A percentile compares a stretch with the other conserved stretches of the same genome.
These are phyloP conservation scores for Agriopis marginaria DNA, from an alignment of 2,888 invertebrate genomes.

Conservation along the genomic window DNA sequence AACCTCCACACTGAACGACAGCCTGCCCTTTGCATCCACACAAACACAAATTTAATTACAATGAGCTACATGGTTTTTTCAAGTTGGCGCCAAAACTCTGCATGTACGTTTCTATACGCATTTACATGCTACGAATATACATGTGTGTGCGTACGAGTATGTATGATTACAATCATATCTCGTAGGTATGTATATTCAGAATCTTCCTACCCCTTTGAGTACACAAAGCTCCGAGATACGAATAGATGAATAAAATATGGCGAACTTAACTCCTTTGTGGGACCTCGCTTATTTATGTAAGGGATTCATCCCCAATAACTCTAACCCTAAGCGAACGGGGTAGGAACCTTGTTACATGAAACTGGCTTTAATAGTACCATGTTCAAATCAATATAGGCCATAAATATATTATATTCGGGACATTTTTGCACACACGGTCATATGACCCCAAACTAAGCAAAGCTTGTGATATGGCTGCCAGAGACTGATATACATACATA, in stretches of 20 bases:
- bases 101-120: neutral
- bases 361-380: conserved; percentile 20
- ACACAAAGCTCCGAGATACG: conserved; percentile 22
- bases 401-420: too few relatives aligned
- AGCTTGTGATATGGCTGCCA: too few relatives aligned
- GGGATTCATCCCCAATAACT: conserved; percentile 54
- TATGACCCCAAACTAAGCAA: too few relatives aligned
- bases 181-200: neutral
- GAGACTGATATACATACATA: too few relatives aligned
- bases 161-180: neutral
- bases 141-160: neutral
- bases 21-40: too few relatives aligned
- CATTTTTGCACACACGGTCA: too few relatives aligned
- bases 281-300: conserved; percentile 49
- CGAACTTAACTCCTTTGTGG: conserved; percentile 32
- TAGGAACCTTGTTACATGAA: neutral
- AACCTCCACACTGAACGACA: too few relatives aligned
- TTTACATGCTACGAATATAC: neutral
- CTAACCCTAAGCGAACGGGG: conserved; percentile 39
- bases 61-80: too few relatives aligned
- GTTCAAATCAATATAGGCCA: conserved; percentile 11
- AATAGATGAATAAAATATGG: conserved; percentile 35
- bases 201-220: conserved; percentile 21
- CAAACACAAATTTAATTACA: too few relatives aligned
- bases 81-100: too few relatives aligned